Evolutionary conservation across 2,888 invertebrate genomes (phyloP).

Genomic region (Boloria euphrosyne): DNA sequence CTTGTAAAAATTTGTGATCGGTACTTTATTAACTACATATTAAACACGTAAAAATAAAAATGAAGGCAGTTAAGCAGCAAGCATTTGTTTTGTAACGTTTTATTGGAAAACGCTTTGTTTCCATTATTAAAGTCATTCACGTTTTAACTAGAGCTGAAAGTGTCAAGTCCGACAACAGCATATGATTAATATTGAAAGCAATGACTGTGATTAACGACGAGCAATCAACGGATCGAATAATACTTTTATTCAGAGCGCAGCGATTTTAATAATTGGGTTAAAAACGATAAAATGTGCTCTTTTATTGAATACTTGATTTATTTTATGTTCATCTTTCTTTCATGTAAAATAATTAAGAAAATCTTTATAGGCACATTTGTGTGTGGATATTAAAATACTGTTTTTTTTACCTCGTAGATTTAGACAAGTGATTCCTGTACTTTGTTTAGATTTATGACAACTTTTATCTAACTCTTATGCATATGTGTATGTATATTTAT

Average conservation of each 20-base stretch:
- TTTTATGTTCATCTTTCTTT: slow-evolving; percentile 10
- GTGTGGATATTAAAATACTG: too few relatives aligned
- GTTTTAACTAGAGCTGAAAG: slow-evolving; percentile 35
- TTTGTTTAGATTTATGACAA: too few relatives aligned
- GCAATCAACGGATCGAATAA: slow-evolving; percentile 64
- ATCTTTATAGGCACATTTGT: not conserved
- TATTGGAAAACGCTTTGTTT: slow-evolving; percentile 30
- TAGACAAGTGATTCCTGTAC: too few relatives aligned
- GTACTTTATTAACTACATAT: not conserved
- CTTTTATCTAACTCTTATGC: too few relatives aligned
- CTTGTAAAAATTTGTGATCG: too few relatives aligned
- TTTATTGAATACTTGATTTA: slow-evolving; percentile 10
- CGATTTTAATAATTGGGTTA: slow-evolving; percentile 43
- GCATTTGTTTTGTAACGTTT: slow-evolving; percentile 3
- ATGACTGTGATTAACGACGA: slow-evolving; percentile 64
- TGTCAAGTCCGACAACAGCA: slow-evolving; percentile 39
- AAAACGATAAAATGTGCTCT: slow-evolving; percentile 33
- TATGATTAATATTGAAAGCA: slow-evolving; percentile 50
- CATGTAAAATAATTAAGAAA: not conserved
- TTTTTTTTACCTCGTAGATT: too few relatives aligned
- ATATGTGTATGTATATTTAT: too few relatives aligned
- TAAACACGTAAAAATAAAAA: not conserved
- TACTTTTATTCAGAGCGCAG: slow-evolving; percentile 52
- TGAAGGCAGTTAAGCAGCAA: not conserved
- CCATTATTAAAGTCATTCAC: slow-evolving; percentile 27